Evolutionary conservation across 2,888 invertebrate genomes (phyloP), one percentile per base, ranked within the genome.

Genomic region (Cantharis flavilabris): DNA sequence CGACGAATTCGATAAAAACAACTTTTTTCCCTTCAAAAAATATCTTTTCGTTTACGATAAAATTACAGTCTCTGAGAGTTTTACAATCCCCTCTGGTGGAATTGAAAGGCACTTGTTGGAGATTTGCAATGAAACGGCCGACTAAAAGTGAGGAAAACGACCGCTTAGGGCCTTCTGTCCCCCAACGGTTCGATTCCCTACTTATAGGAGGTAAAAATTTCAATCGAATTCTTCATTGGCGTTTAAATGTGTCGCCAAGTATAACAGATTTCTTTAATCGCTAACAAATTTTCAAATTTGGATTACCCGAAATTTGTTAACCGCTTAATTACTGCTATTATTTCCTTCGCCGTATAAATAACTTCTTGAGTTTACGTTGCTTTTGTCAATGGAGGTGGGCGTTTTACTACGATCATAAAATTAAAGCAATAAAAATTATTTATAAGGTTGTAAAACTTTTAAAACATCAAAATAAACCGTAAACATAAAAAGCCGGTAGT

Each of bases 11-110:
- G 64, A 64, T 20, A 64, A 64, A 64, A 20, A 64, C 16, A 64
- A 64, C 64, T 64, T 64, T 67, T 67, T 23, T 23, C n/a, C 2
- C n/a, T 26, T 67, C 18, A 65, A 26, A 67, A 65, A 71, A 62
- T 64, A 63, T 71, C 75, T 28, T 74, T 77, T 71, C 63, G 33
- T 72, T 75, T 76, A 69, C 64, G 62, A 78, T 62, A 72, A 73
- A 78, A 76, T 78, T 78, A 78, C 76, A 62, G 75, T 75, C 76
- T 75, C 71, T n/a, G 78, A 78, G 76, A 78, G 71, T 76, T 77
- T 76, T 75, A 81, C 85, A 86, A 87, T 87, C 85, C 88, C 88
- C 88, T 87, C 88, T 88, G 87, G 86, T 86, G 86, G 87, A 83
- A 85, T 86, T 86, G 83, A 80, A 83, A 82, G 85, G 85, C 85